Base-by-base conservation (phyloP, 2,888 invertebrate genomes). In the Acrobasis repandana region DNA sequence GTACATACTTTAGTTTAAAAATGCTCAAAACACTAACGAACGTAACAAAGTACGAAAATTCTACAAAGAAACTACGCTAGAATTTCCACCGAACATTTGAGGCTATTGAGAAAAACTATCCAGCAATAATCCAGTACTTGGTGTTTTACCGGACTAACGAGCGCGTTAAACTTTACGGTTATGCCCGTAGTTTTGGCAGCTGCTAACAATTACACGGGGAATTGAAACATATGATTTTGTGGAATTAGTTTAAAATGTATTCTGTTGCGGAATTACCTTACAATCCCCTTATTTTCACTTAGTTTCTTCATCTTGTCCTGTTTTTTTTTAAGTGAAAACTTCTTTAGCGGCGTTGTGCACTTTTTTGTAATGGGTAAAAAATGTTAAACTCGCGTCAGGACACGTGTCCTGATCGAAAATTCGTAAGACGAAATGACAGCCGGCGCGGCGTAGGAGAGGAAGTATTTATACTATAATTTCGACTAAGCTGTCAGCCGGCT, bases 111-210 rank as follows among this genome's bases (percentile, higher is more conserved):
- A 54, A 54, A 54, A 54, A 54, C 38, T 38, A 54, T 38, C 38
- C 38, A 61, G 65, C 58, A 62, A 61, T 48, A 51, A 58, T 61
- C 61, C 36, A 57, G 57, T 48, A 48, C 47, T 63, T 56, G 65
- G 67, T 71, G 68, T 74, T 77, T 77, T 80, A 77, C 71, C 73
- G 71, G 73, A 73, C 70, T 77, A 77, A 82, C 73, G 76, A 70
- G 71, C 38, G 16, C 64, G 72, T 83, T 75, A 82, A 83, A 79
- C 69, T 79, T 82, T 71, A 83, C 63, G 71, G 72, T 75, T 73
- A 78, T 74, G 65, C 65, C 66, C 66, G 62, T 60, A 70, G 73
- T 69, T 72, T 76, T 73, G 71, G 66, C 20, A 54, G 38, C 54
- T 54, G 54, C 38, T 54, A 72, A 69, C 61, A 61, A 58, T 58